Percentiles rank a stretch among this genome's conserved stretches.
Conservation (phyloP, 30 jellyfish, hydroid and myxozoan genomes). For the Turritopsis dohrnii region DNA sequence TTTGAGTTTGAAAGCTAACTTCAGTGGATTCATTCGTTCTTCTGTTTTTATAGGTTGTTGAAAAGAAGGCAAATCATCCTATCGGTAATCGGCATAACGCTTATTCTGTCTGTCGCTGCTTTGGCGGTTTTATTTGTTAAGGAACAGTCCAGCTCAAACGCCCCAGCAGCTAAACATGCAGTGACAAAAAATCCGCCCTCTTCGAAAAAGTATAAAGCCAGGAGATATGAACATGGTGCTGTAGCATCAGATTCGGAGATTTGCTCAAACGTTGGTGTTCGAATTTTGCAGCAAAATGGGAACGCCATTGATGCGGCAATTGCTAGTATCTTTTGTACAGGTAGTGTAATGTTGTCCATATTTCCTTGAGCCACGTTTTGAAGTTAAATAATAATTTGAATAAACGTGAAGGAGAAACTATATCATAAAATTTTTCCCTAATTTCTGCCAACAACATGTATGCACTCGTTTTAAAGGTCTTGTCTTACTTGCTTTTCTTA, state of each 20-base stretch:
- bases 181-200: neutral
- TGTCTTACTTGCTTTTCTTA: too few species aligned
- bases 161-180: neutral
- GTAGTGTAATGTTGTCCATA: neutral
- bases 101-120: neutral
- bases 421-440: too few species aligned
- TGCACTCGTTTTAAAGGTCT: too few species aligned
- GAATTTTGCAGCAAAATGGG: conserved; percentile 12
- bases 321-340: conserved; percentile 21
- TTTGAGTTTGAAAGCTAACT: too few species aligned
- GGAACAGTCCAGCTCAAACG: neutral
- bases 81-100: neutral
- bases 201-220: neutral
- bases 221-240: neutral
- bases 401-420: too few species aligned
- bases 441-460: too few species aligned
- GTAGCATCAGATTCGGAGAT: conserved; percentile 6
- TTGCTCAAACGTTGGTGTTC: conserved; percentile 1
- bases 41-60: neutral
- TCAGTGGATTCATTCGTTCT: neutral
- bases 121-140: neutral
- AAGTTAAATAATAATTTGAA: too few species aligned
- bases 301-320: conserved; percentile 25
- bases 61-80: neutral
- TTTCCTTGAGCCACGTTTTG: too few species aligned